Percentiles rank a stretch among this genome's conserved stretches.
phyloP scores from a whole-genome alignment of 1,140 invertebrate species.

The Cydia fagiglandana region DNA sequence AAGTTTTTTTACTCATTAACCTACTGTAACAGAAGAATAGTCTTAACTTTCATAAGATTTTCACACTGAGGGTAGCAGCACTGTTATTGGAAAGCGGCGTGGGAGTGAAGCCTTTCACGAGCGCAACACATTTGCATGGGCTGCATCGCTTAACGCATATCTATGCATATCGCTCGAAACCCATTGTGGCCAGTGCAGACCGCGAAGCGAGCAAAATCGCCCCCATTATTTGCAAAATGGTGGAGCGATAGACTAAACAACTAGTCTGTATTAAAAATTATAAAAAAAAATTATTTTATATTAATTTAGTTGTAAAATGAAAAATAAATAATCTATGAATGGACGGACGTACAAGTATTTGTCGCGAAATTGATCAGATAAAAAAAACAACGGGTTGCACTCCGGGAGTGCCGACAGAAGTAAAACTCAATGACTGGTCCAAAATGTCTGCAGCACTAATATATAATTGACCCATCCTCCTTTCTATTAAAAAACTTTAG shows the following conservation, averaged over 20 bases:
- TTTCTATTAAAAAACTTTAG: too few relatives aligned
- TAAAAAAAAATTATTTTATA: neutral
- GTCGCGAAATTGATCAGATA: too few relatives aligned
- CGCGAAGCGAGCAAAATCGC: conserved; percentile 67
- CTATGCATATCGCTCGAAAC: conserved; percentile 70
- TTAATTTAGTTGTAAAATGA: neutral
- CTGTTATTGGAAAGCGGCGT: conserved; percentile 50
- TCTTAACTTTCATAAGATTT: neutral
- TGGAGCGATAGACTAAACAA: conserved; percentile 46
- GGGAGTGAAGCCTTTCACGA: conserved; percentile 45
- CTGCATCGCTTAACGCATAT: conserved; percentile 61
- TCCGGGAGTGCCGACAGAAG: too few relatives aligned
- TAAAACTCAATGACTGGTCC: too few relatives aligned
- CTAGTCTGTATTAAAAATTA: neutral
- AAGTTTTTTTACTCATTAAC: neutral
- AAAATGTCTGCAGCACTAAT: too few relatives aligned
- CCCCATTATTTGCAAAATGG: conserved; percentile 61
- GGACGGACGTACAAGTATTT: neutral
- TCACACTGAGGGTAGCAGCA: neutral
- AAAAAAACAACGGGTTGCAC: too few relatives aligned
- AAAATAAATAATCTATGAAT: too few relatives aligned
- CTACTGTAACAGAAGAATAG: too few relatives aligned
- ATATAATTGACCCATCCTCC: too few relatives aligned
- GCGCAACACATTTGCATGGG: conserved; percentile 57
- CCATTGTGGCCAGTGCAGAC: conserved; percentile 68